Percentiles rank a stretch among this genome's conserved stretches.
Conservation (phyloP, 2,888 invertebrate species). For the Morpho deidamia region DNA sequence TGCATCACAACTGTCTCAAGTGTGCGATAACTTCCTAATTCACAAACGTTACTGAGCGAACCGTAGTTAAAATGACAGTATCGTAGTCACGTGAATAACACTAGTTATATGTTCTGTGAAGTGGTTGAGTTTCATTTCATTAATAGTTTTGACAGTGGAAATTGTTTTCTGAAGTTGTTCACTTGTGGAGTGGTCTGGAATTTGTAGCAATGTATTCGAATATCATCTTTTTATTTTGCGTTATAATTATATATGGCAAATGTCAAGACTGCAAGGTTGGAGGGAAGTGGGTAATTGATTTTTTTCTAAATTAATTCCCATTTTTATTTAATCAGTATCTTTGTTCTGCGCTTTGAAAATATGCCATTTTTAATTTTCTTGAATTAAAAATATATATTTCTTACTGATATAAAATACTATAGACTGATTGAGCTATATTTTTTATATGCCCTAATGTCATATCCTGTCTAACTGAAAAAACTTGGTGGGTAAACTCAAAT, state of each 20-base stretch:
- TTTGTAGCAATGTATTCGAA: constrained; percentile 18
- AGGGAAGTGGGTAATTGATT: constrained; percentile 47
- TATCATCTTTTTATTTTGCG: constrained; percentile 29
- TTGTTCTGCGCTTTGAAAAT: too few relatives aligned
- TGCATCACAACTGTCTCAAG: not conserved
- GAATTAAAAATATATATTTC: too few relatives aligned
- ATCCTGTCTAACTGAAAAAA: too few relatives aligned
- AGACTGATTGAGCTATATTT: too few relatives aligned
- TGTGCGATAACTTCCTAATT: not conserved
- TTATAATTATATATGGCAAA: constrained; percentile 27
- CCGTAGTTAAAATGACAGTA: constrained; percentile 2
- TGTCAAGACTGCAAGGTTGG: constrained; percentile 61
- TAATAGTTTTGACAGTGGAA: not conserved
- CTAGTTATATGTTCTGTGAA: not conserved
- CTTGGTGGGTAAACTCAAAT: too few relatives aligned
- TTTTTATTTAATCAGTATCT: too few relatives aligned
- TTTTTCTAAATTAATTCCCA: not conserved
- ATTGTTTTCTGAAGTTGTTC: not conserved
- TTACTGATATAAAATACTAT: too few relatives aligned
- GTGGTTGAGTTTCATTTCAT: constrained; percentile 2
- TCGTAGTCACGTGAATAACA: constrained; percentile 1
- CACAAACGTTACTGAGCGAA: constrained; percentile 1
- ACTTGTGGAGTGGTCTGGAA: not conserved
- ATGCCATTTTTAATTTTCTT: too few relatives aligned
- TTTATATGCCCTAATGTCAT: too few relatives aligned